phyloP scores from a whole-genome alignment of 2,888 invertebrate species.

The Drosophila crucigera region DNA sequence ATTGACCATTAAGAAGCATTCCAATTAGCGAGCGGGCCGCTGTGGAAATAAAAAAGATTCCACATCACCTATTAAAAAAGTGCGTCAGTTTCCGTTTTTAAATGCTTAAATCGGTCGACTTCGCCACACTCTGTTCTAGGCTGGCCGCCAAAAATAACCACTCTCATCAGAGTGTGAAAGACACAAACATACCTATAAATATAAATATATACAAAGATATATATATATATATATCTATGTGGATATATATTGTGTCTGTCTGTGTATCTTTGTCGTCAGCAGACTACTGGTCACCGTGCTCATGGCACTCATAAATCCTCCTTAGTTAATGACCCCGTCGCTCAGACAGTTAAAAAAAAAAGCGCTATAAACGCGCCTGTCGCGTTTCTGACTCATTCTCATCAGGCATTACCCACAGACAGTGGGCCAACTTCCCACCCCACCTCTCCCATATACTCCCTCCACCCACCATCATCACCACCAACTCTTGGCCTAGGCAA shows the following conservation, averaged over 20 bases:
- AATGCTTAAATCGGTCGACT: conserved; percentile 1
- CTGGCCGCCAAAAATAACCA: conserved; percentile 60
- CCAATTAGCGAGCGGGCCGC: neutral
- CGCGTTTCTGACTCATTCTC: conserved; percentile 58
- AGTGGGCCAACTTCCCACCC: conserved; percentile 48
- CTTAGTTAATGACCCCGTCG: conserved; percentile 80
- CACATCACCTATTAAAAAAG: neutral
- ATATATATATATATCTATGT: neutral
- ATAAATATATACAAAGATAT: too few species aligned
- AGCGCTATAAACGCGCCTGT: conserved; percentile 59
- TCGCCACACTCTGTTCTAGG: conserved; percentile 41
- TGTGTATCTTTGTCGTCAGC: conserved; percentile 52
- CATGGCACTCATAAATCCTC: conserved; percentile 76
- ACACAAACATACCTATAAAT: too few species aligned
- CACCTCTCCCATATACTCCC: neutral
- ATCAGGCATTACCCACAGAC: conserved; percentile 29
- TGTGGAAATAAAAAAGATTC: neutral
- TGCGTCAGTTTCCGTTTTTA: conserved; percentile 12
- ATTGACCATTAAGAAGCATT: neutral
- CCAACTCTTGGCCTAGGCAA: conserved; percentile 7
- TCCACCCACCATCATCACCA: neutral
- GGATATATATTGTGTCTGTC: conserved; percentile 7
- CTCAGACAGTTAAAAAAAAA: conserved; percentile 74
- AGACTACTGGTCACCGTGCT: conserved; percentile 75
- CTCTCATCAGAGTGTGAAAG: conserved; percentile 15